A percentile compares a stretch with the other conserved stretches of the same genome.
These are phyloP conservation scores for Hippocampus barbouri DNA, from an alignment of 2,113 vertebrate genomes.

Conservation along the genomic window DNA sequence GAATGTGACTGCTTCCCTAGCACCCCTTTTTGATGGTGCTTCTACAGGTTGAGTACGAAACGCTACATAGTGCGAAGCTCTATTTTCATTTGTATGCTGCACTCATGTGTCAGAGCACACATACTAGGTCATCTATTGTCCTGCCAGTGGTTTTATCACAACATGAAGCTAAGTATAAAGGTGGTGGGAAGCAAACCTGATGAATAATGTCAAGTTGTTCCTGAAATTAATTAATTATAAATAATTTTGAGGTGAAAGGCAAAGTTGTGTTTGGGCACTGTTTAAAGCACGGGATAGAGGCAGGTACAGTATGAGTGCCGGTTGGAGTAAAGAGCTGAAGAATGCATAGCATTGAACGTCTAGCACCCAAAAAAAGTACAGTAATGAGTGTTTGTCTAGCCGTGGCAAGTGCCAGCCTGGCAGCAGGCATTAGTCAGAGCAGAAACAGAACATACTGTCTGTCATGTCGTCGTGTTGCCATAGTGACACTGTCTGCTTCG, in stretches of 20 bases:
- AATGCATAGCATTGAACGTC: background rate
- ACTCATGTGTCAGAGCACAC: too few relatives aligned
- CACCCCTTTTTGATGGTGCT: background rate
- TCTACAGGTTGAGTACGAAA: background rate
- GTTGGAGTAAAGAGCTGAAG: background rate
- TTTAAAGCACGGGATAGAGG: background rate
- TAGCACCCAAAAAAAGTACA: background rate
- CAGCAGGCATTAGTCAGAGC: constrained; percentile 72
- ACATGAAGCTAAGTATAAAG: too few relatives aligned
- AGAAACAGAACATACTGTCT: constrained; percentile 72
- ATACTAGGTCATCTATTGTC: too few relatives aligned
- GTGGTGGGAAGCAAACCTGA: too few relatives aligned
- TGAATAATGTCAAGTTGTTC: too few relatives aligned
- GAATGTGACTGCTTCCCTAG: background rate
- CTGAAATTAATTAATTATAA: too few relatives aligned
- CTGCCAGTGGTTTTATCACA: too few relatives aligned
- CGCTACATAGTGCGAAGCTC: background rate
- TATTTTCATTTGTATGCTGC: background rate
- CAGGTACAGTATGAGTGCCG: background rate
- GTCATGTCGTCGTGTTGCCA: constrained; percentile 63
- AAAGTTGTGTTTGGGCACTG: background rate
- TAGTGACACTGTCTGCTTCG: constrained; percentile 65
- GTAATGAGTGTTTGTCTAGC: constrained; percentile 29
- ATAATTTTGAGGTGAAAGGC: background rate
- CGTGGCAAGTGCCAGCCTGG: constrained; percentile 59